Evolutionary conservation across 2,797 vertebrate genomes (phyloP).

Genomic region (Tragelaphus oryx): DNA sequence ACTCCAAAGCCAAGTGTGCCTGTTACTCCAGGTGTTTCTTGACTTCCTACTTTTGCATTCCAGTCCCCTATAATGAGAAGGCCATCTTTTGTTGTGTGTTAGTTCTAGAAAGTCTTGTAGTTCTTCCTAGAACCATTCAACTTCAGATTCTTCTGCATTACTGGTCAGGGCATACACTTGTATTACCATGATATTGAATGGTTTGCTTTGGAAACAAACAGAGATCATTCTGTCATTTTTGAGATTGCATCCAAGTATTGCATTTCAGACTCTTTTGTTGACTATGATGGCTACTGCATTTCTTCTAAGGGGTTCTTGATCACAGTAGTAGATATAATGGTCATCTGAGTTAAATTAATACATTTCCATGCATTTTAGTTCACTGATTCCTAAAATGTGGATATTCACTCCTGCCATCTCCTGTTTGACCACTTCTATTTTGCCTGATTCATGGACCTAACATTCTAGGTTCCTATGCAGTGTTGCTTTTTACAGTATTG

Average conservation of each 20-base stretch:
- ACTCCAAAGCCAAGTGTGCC: background rate
- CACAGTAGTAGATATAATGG: background rate
- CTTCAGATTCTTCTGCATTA: background rate
- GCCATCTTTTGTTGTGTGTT: fast-evolving
- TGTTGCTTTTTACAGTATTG: background rate
- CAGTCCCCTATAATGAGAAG: background rate
- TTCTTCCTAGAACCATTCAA: background rate
- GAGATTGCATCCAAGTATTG: background rate
- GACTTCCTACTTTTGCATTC: background rate
- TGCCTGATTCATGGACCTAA: background rate
- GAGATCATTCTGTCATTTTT: background rate
- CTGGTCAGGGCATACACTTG: background rate
- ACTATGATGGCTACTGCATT: background rate
- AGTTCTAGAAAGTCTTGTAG: background rate
- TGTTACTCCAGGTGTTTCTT: background rate
- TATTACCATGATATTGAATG: background rate
- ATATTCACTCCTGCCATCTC: background rate
- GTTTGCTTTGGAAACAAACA: background rate
- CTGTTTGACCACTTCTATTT: background rate
- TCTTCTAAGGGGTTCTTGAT: background rate
- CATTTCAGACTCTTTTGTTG: background rate
- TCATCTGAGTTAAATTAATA: background rate
- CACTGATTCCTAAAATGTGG: background rate
- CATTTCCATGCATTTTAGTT: background rate
- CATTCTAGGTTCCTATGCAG: background rate